These are phyloP conservation scores for Drepana falcataria DNA, from an alignment of 2,888 invertebrate genomes.

Conservation along the genomic window DNA sequence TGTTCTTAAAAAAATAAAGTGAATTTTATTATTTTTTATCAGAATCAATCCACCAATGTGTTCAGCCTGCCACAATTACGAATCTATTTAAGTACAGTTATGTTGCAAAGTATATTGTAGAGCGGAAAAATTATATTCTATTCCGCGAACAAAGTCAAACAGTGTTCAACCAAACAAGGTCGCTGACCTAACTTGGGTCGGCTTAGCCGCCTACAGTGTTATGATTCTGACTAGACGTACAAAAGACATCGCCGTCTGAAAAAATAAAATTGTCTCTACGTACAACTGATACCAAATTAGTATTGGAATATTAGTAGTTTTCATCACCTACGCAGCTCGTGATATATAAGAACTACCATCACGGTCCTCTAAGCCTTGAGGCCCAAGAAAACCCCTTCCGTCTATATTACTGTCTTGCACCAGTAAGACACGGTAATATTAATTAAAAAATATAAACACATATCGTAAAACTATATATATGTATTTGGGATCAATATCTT, in stretches of 20 bases:
- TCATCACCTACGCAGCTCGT: background rate
- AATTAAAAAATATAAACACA: background rate
- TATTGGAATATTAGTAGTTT: background rate
- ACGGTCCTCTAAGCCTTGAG: too few relatives aligned
- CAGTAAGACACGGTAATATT: background rate
- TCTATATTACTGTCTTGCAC: background rate
- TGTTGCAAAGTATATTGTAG: too few relatives aligned
- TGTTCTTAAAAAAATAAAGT: too few relatives aligned
- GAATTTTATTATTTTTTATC: too few relatives aligned
- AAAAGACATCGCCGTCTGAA: background rate
- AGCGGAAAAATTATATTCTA: background rate
- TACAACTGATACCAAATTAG: background rate
- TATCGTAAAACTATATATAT: background rate
- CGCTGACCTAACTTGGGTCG: background rate
- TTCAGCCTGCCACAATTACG: too few relatives aligned
- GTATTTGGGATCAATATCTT: conserved; percentile 1
- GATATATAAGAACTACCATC: too few relatives aligned
- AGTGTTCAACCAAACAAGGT: background rate
- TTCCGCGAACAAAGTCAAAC: background rate
- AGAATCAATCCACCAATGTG: too few relatives aligned
- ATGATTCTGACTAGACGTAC: background rate
- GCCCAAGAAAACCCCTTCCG: background rate
- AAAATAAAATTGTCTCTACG: background rate
- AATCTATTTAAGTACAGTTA: too few relatives aligned
- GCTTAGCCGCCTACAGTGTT: background rate